Evolutionary conservation across 2,888 invertebrate species (phyloP), one percentile per base, ranked within the genome.

Genomic region (Dioctria linearis): DNA sequence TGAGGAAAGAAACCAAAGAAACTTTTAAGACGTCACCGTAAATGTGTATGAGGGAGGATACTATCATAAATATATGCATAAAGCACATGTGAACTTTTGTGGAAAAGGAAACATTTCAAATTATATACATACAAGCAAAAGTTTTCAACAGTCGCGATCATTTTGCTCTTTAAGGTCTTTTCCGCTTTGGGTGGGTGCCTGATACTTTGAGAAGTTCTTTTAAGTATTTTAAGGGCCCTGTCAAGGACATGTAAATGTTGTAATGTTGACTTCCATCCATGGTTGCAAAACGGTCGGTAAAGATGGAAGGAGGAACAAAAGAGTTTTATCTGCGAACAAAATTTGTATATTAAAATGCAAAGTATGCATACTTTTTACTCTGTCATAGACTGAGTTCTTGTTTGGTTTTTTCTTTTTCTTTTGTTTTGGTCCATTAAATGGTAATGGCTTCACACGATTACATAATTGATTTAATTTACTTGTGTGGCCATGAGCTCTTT

Each of bases 331-430:
- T 54, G 11, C 11, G 54, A 75, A 54, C 54, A 25, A 25, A 25
- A 25, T 25, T 25, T 71, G 54, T 46, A 71, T 71, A 71, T 71
- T 71, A 49, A 71, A 71, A 71, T 46, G 71, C 54, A 71, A 71
- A 71, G 57, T 71, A 51, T 71, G 54, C 39, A 71, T 37, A 11
- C 51, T 51, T 54, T 40, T 71, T 40, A 71, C 37, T 37, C 13
- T 25, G 3, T 8, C 2, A 25, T 25, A 25, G 25, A 25, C 25
- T 25, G 25, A 25, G 25, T 25, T 2, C 25, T 25, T 25, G 25
- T 25, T 25, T 25, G 2, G 0, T 25, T 25, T 25, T 25, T 25
- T 0, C 25, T 25, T 25, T 25, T 25, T 2, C 25, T 25, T 25
- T 25, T 25, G 1, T 25, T 25, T 25, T 25, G 0, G 25, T 25